Evolutionary conservation across 1,140 invertebrate species (phyloP).

Genomic region (Thalassaphorura encarpata): DNA sequence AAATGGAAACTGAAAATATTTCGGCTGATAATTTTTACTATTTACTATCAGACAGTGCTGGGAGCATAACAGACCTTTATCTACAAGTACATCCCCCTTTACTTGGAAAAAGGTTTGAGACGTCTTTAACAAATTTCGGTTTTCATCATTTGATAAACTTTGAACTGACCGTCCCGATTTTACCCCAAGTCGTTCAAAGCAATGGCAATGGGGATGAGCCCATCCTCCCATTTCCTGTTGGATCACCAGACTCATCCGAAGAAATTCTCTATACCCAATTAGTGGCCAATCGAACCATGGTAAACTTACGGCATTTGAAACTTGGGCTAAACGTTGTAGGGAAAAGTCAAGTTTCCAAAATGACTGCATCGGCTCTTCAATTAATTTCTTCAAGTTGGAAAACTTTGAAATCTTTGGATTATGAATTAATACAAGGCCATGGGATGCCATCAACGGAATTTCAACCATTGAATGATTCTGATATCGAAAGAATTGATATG

Average conservation of each 20-base stretch:
- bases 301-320: no score
- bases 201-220: neutral
- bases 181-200: neutral
- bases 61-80: conserved; percentile 1
- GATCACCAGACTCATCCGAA: no score
- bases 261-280: no score
- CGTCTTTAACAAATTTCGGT: conserved; percentile 11
- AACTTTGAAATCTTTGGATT: conserved; percentile 11
- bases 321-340: no score
- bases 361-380: no score
- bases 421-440: conserved; percentile 25
- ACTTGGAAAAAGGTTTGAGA: neutral
- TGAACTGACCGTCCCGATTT: conserved; percentile 7
- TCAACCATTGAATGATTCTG: conserved; percentile 11
- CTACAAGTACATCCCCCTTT: neutral
- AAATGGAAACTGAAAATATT: conserved; percentile 9
- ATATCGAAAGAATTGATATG: conserved; percentile 13
- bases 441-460: conserved; percentile 18
- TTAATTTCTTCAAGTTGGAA: no score
- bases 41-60: conserved; percentile 5
- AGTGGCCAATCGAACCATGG: no score
- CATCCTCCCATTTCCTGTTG: no score
- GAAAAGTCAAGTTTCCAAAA: no score
- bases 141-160: conserved; percentile 13
- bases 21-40: conserved; percentile 15